Base-by-base conservation (phyloP, 2,113 vertebrate species). In the Pipra filicauda region DNA sequence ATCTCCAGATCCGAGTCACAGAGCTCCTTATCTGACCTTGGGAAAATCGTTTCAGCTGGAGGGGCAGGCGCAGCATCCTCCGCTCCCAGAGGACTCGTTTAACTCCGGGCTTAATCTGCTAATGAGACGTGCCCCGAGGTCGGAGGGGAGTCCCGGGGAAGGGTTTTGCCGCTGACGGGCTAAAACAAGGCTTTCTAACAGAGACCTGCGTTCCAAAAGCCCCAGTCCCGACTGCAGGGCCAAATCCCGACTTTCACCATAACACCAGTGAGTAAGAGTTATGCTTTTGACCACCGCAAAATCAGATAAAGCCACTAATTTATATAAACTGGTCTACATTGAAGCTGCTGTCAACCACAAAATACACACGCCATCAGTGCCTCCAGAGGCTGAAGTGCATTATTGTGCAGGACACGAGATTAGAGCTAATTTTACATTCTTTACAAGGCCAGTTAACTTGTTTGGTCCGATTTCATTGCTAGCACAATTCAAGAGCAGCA, bases 31-130 rank as follows among this genome's bases (percentile, higher is more conserved):
- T 92, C 93, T 87, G 92, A 88, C 91, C 62, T 48, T 3, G 52
- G 65, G 88, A 92, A 94, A 93, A 96, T 57, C 43, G 69, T 64
- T 90, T 43, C 65, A 44, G 93, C 72, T 12, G 9, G 77, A 91
- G 81, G 11, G 30, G 80, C 83, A 81, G 83, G 88, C 86, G 33
- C 80, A 31, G 84, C 14, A 88, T 51, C 73, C 91, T 65, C 49
- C 4, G 2, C 84, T 94, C 95, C 93, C 84, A 17, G 77, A 57
- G 91, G 96, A 84, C 73, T 89, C 62, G 2, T 89, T 95, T 93
- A 75, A 94, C 83, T 95, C 73, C 7, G 91, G 88, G 26, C 69
- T 93, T 93, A 84, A 95, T 93, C 93, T 91, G 88, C 91, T 96
- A 96, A 94, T 84, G 92, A 97, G 96, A 73, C 93, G 18, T 89